Conservation (phyloP, 2,113 vertebrate genomes). For the Passer montanus region DNA sequence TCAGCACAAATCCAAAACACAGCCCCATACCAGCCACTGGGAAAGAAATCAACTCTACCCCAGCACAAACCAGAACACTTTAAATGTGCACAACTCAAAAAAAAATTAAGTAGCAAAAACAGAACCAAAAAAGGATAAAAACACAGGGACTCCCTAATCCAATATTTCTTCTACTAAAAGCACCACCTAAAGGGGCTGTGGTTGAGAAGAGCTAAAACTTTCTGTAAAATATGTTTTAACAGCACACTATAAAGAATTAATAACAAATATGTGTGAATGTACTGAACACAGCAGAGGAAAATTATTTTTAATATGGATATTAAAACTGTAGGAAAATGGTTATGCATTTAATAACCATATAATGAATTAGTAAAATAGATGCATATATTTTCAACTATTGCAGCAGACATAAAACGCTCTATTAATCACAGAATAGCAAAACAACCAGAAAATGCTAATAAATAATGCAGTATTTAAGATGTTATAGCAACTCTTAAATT, state of each 20-base stretch:
- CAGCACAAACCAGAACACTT: background rate
- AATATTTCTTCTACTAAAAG: background rate
- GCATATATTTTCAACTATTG: background rate
- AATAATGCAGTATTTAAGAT: background rate
- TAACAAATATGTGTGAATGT: accelerated
- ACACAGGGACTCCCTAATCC: background rate
- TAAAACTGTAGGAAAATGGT: background rate
- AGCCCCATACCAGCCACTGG: accelerated
- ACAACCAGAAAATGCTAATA: background rate
- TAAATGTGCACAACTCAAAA: background rate
- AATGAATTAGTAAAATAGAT: background rate
- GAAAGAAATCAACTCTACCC: background rate
- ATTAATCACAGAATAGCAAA: background rate
- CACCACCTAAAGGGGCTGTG: background rate
- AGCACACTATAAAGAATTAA: background rate
- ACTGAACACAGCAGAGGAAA: background rate
- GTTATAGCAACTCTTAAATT: background rate
- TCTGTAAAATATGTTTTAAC: background rate
- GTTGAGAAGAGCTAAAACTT: background rate
- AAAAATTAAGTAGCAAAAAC: background rate
- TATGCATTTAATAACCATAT: background rate
- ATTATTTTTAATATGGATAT: background rate
- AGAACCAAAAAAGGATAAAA: background rate
- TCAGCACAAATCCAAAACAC: background rate
- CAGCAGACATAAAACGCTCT: background rate